Percentiles rank a stretch among this genome's conserved stretches.
Conservation (phyloP, 2,797 vertebrate species). For the Helostoma temminkii region DNA sequence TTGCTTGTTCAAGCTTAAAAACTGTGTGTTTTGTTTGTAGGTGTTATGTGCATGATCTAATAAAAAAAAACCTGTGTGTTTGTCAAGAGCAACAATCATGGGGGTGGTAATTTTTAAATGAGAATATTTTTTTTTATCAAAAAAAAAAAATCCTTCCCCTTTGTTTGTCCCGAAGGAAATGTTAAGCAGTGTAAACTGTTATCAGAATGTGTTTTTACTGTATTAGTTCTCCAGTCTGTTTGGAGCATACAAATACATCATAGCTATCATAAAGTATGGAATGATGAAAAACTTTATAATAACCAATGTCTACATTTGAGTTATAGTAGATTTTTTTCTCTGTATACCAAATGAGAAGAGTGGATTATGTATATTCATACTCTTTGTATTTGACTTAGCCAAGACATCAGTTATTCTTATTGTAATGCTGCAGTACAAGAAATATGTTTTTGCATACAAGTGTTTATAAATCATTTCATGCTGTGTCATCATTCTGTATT, state of each 20-base stretch:
- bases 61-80: too few species aligned
- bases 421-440: slow-evolving; percentile 6
- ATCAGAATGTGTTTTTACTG: neutral
- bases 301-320: slow-evolving; percentile 9
- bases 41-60: too few species aligned
- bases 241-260: slow-evolving; percentile 6
- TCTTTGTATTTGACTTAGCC: slow-evolving; percentile 40
- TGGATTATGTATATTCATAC: slow-evolving; percentile 27
- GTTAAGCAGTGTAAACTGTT: neutral
- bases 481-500: slow-evolving; percentile 38
- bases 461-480: slow-evolving; percentile 24
- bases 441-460: slow-evolving; percentile 21
- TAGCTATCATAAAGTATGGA: slow-evolving; percentile 2
- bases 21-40: too few species aligned
- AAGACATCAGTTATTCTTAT: slow-evolving; percentile 21
- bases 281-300: slow-evolving; percentile 25
- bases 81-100: too few species aligned
- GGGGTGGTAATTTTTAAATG: too few species aligned
- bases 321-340: slow-evolving; percentile 23
- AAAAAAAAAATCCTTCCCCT: too few species aligned
- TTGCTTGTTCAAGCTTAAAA: too few species aligned
- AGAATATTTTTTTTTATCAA: too few species aligned
- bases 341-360: slow-evolving; percentile 21
- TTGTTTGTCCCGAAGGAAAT: too few species aligned
- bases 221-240: neutral